These are phyloP conservation scores for Sardina pilchardus DNA, from an alignment of 2,113 vertebrate genomes.

Conservation along the genomic window DNA sequence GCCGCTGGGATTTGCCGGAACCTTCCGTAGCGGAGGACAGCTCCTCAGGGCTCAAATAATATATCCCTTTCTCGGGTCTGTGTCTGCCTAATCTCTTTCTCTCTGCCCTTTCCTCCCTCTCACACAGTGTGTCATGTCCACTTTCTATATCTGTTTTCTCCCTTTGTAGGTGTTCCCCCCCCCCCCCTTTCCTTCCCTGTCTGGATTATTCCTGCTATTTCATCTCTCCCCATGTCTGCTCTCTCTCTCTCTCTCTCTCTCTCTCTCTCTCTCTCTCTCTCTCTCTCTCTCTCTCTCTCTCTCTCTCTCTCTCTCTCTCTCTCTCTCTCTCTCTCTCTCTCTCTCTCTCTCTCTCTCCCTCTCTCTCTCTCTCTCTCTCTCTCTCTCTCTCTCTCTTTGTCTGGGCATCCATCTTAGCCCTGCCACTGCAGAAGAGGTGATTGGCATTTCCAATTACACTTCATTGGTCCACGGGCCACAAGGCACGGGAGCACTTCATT, in stretches of 20 bases:
- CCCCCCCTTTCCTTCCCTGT: conserved; percentile 9
- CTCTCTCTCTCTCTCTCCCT: not conserved
- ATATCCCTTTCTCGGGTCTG: not conserved
- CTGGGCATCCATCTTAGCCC: conserved; percentile 47
- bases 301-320: not conserved
- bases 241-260: not conserved
- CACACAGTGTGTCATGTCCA: not conserved
- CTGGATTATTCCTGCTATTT: not conserved
- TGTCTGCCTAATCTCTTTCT: conserved; percentile 30
- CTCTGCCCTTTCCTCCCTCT: not conserved
- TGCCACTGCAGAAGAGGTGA: conserved; percentile 46
- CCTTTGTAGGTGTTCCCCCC: not conserved
- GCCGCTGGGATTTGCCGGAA: not conserved
- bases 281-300: not conserved
- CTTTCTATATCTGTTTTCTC: not conserved
- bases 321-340: not conserved
- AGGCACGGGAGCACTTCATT: conserved; percentile 71
- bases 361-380: not conserved
- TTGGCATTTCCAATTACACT: conserved; percentile 77
- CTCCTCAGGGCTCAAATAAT: not conserved
- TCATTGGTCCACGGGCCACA: conserved; percentile 70
- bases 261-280: not conserved
- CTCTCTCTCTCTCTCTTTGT: not conserved
- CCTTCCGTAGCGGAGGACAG: not conserved
- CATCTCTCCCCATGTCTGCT: conserved; percentile 8